Base-by-base conservation (phyloP, 2,113 vertebrate species). In the Pygoscelis antarcticus region DNA sequence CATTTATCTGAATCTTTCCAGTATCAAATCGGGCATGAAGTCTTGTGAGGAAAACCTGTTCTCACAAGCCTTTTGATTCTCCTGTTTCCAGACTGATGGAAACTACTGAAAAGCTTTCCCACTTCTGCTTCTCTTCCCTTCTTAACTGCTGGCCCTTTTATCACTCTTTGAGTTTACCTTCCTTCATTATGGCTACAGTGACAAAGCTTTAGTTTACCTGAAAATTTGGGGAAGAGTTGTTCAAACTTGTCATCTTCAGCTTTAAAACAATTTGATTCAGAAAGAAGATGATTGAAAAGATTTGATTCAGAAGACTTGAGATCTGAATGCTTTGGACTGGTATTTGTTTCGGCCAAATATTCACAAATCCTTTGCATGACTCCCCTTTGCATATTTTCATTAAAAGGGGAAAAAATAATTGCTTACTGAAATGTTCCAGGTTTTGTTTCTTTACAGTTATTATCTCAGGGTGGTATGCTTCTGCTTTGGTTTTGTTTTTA, bases 1-100 rank as follows among this genome's bases (percentile, higher is more conserved):
- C 94, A 90, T 97, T 93, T 96, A 93, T 97, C 94, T 96, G 91
- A 90, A 91, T 96, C 95, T 96, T 62, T 83, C 90, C 72, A 96
- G 84, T 38, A 90, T 61, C 89, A 96, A 97, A 96, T 97, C 58
- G 20, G 82, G 89, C 96, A 94, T 97, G 93, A 96, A 97, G 82
- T 36, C 93, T 90, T 97, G 68, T 64, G 79, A 88, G 79, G 76
- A 94, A 95, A 96, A 93, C 96, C 83, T 88, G 94, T 96, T 97
- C 89, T 91, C 71, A 60, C 66, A 81, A 95, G 78, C 85, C 75
- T 93, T 91, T 93, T 96, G 89, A 88, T 96, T 94, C 58, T 88
- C 25, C 75, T 74, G 17, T 82, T 94, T 86, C 42, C 68, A 88
- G 84, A 55, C 47, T 55, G 82, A 83, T 62, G 79, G 89, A 70